Evolutionary conservation across 53 echinoderm and acorn worm species (phyloP).

Genomic region (Stichopus horrens): DNA sequence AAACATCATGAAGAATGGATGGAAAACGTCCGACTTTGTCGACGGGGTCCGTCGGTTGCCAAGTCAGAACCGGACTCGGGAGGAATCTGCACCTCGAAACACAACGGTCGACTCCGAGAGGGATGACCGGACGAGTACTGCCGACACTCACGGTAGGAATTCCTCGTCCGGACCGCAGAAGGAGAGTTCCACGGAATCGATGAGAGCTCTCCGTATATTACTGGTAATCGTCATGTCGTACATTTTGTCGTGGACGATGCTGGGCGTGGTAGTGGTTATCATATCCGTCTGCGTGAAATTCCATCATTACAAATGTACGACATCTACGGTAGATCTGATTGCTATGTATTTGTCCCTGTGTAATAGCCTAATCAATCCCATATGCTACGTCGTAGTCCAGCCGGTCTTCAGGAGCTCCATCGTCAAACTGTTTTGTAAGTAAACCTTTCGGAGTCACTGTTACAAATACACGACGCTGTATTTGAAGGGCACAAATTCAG

Average conservation of each 20-base stretch:
- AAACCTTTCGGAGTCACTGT: background rate
- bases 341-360: constrained; percentile 2
- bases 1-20: background rate
- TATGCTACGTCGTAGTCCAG: constrained; percentile 15
- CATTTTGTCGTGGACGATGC: constrained; percentile 19
- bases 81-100: background rate
- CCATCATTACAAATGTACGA: background rate
- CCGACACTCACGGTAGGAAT: background rate
- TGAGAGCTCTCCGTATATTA: constrained; percentile 20
- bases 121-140: background rate
- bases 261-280: background rate
- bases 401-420: background rate
- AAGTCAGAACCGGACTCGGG: background rate
- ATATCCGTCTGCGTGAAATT: background rate
- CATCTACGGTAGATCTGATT: constrained; percentile 12
- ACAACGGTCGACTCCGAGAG: background rate
- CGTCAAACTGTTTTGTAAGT: constrained; percentile 12
- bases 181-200: constrained; percentile 11
- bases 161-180: background rate
- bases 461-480: too few relatives aligned
- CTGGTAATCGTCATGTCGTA: background rate
- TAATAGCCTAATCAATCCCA: constrained; percentile 7
- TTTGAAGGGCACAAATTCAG: too few relatives aligned
- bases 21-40: background rate
- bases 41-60: background rate